These are phyloP conservation scores for Sinocyclocheilus anophthalmus DNA, from an alignment of 2,113 vertebrate species.

Conservation along the genomic window DNA sequence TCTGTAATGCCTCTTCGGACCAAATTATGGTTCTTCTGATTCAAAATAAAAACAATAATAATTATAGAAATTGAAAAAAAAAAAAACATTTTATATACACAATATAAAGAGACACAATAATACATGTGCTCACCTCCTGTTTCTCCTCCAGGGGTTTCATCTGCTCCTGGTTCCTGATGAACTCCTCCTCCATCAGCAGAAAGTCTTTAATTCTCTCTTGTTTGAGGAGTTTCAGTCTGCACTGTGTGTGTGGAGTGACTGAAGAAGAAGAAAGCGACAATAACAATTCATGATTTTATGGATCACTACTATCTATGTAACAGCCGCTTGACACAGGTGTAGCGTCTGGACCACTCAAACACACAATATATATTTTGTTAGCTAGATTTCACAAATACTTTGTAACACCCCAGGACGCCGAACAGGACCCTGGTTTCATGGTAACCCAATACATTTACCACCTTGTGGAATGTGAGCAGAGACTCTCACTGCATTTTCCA, in stretches of 20 bases:
- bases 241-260: slow-evolving; percentile 99
- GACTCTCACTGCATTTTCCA: no score
- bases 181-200: slow-evolving; percentile 97
- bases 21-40: background rate
- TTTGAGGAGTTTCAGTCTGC: slow-evolving; percentile 92
- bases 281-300: background rate
- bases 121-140: slow-evolving; percentile 82
- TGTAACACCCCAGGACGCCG: no score
- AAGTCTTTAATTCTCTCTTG: slow-evolving; percentile 98
- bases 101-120: background rate
- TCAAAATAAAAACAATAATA: background rate
- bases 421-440: no score
- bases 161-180: slow-evolving; percentile 98
- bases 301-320: background rate
- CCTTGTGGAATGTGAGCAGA: no score
- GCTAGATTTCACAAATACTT: no score
- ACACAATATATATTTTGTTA: no score
- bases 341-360: no score
- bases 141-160: slow-evolving; percentile 99
- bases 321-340: no score
- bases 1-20: background rate
- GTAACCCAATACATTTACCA: no score
- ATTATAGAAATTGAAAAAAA: background rate
- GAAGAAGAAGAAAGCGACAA: slow-evolving; percentile 16
- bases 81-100: background rate